Conservation (phyloP, 2,797 vertebrate species). For the Microctenopoma steveboyesi region DNA sequence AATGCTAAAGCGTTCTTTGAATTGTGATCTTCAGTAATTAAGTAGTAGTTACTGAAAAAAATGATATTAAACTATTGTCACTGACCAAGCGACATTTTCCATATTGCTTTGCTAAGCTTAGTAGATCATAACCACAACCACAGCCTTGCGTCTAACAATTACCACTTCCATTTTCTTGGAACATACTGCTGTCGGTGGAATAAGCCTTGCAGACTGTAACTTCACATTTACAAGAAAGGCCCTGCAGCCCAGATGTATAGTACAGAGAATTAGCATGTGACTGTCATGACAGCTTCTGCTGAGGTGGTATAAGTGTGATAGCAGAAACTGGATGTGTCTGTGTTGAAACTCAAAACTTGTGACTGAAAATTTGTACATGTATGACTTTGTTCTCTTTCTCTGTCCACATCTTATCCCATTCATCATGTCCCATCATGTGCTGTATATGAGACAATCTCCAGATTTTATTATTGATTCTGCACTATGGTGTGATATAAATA, state of each 20-base stretch:
- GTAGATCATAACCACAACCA: slow-evolving; percentile 27
- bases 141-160: slow-evolving; percentile 10
- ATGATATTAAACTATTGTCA: not conserved
- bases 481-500: not conserved
- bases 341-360: slow-evolving; percentile 35
- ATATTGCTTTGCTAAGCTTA: not conserved
- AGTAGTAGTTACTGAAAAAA: not conserved
- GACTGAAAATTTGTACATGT: slow-evolving; percentile 10
- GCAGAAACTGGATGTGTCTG: slow-evolving; percentile 4
- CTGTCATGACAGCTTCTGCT: slow-evolving; percentile 23
- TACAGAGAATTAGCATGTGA: slow-evolving; percentile 17
- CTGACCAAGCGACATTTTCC: not conserved
- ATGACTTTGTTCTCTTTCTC: not conserved
- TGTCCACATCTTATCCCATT: not conserved
- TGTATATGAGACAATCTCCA: not conserved
- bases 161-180: slow-evolving; percentile 3
- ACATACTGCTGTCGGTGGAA: slow-evolving; percentile 3
- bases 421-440: not conserved
- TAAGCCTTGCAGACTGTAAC: slow-evolving; percentile 13
- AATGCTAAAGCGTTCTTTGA: no score
- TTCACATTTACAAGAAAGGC: not conserved
- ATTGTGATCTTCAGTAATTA: no score
- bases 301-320: slow-evolving; percentile 1
- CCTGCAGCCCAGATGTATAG: not conserved
- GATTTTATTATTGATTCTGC: not conserved